phyloP scores from a whole-genome alignment of 2,113 vertebrate genomes.

The Ameiurus melas region DNA sequence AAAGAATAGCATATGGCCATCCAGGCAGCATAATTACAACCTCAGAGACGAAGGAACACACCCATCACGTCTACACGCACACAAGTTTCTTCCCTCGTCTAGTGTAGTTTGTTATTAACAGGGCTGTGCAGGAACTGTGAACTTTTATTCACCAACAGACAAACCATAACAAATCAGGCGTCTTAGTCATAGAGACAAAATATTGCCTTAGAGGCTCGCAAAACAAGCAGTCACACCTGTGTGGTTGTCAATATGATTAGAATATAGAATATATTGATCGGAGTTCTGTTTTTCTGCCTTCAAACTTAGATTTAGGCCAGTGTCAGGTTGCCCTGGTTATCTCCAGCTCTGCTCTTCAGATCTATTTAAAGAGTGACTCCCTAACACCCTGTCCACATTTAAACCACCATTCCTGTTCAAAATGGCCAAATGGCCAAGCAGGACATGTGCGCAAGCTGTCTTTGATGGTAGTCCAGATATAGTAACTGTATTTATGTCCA shows the following conservation, averaged over 20 bases:
- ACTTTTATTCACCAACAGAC: not conserved
- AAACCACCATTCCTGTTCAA: conserved; percentile 39
- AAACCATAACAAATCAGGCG: not conserved
- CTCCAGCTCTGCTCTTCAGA: conserved; percentile 18
- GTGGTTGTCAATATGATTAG: not conserved
- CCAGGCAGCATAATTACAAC: conserved; percentile 55
- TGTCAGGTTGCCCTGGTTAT: conserved; percentile 24
- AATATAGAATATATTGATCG: not conserved
- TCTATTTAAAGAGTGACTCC: conserved; percentile 47
- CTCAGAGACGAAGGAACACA: conserved; percentile 47
- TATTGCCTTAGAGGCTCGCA: not conserved
- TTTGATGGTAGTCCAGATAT: conserved; percentile 37
- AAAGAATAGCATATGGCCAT: conserved; percentile 40
- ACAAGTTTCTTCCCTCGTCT: conserved; percentile 1
- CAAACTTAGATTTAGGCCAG: conserved; percentile 11
- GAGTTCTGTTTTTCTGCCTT: not conserved
- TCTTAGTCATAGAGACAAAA: conserved; percentile 2
- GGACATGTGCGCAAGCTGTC: conserved; percentile 22
- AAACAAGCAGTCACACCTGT: not conserved
- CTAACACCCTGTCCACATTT: conserved; percentile 45
- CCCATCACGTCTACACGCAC: conserved; percentile 47
- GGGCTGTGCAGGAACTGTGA: conserved; percentile 1
- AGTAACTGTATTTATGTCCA: conserved; percentile 39
- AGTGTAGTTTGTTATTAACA: conserved; percentile 35
- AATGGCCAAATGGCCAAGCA: conserved; percentile 31